phyloP scores from a whole-genome alignment of 2,113 vertebrate genomes.

The Daphoenositta chrysoptera region DNA sequence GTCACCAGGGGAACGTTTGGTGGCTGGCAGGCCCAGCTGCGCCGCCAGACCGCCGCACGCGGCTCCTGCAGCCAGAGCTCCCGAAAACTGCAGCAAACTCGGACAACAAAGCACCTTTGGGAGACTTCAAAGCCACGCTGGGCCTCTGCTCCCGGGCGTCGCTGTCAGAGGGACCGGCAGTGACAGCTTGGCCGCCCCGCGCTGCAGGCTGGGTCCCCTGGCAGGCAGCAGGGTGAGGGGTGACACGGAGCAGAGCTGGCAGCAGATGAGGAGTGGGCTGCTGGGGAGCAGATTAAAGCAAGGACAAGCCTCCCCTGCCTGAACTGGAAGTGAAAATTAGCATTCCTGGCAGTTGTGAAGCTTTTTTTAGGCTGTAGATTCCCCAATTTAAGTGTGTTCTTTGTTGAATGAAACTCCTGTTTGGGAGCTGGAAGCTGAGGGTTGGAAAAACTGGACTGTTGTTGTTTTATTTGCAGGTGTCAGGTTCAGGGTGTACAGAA shows the following conservation, averaged over 20 bases:
- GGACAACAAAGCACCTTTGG: neutral
- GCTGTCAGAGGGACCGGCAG: neutral
- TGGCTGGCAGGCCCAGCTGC: neutral
- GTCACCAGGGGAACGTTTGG: neutral
- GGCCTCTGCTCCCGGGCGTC: neutral
- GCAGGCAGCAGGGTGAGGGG: neutral
- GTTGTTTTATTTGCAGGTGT: neutral
- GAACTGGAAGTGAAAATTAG: neutral
- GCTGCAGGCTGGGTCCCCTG: neutral
- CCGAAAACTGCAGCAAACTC: neutral
- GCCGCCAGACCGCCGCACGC: accelerated
- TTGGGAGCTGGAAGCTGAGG: neutral
- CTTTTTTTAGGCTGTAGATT: neutral
- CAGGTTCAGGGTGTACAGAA: neutral
- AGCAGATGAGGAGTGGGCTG: neutral
- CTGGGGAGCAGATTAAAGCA: neutral
- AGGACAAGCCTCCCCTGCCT: neutral
- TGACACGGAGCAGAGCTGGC: neutral
- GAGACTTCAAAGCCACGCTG: neutral
- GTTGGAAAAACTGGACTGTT: neutral
- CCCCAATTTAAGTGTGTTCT: neutral
- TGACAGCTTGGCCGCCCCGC: neutral
- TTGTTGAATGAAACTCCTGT: neutral
- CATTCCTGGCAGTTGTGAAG: neutral
- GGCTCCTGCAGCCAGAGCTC: neutral